Conservation (phyloP, 2,888 invertebrate species). For the Onthophagus sagittarius region DNA sequence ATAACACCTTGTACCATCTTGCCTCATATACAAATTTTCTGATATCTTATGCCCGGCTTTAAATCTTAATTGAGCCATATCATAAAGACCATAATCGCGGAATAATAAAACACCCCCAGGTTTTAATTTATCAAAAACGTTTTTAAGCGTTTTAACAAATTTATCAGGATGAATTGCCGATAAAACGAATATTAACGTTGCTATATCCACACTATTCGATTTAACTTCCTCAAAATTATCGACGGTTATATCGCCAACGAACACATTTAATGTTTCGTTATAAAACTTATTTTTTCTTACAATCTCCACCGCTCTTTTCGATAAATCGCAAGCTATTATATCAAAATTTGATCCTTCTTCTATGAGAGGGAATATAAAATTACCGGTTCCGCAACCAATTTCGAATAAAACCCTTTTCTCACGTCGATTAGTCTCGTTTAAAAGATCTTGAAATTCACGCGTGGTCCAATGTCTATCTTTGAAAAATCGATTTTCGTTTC, state of each 20-base stretch:
- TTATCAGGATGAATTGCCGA: conserved; percentile 90
- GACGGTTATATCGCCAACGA: conserved; percentile 81
- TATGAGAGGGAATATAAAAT: conserved; percentile 88
- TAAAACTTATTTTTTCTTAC: conserved; percentile 70
- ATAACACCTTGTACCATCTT: conserved; percentile 93
- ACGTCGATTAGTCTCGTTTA: conserved; percentile 51
- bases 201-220: conserved; percentile 64
- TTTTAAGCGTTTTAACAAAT: conserved; percentile 61
- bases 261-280: conserved; percentile 66
- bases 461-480: conserved; percentile 96
- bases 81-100: conserved; percentile 91
- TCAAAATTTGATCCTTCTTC: conserved; percentile 71
- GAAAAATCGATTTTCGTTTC: conserved; percentile 91
- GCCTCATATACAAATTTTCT: conserved; percentile 92
- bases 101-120: conserved; percentile 81
- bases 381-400: conserved; percentile 95
- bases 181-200: conserved; percentile 90
- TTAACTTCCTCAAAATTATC: conserved; percentile 57
- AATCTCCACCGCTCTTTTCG: conserved; percentile 83
- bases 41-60: conserved; percentile 87
- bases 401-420: conserved; percentile 60
- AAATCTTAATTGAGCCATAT: conserved; percentile 94
- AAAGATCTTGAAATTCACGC: conserved; percentile 84
- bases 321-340: conserved; percentile 89
- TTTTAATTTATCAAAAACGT: conserved; percentile 62